These are phyloP conservation scores for Anagrus nilaparvatae DNA, from an alignment of 1,140 invertebrate species.

Conservation along the genomic window DNA sequence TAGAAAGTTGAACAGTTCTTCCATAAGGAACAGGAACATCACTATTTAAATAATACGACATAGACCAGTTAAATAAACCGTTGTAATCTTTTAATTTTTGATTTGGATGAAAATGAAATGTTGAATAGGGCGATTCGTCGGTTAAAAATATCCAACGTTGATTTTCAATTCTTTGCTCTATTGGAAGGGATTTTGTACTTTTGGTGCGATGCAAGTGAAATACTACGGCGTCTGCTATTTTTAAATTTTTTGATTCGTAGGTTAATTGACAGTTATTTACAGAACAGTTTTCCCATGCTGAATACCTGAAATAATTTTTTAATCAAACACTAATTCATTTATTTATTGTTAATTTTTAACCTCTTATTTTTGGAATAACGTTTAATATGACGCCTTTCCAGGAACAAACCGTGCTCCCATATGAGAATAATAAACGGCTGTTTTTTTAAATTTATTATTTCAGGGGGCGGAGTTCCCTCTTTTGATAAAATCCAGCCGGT, in stretches of 20 bases:
- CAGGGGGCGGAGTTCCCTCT: background rate
- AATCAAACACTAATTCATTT: constrained; percentile 3
- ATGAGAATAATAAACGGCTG: constrained; percentile 29
- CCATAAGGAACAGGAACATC: constrained; percentile 62
- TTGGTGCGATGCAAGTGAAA: constrained; percentile 47
- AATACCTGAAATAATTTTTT: constrained; percentile 23
- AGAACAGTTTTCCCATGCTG: constrained; percentile 46
- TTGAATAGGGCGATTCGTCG: constrained; percentile 49
- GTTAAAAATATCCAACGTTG: constrained; percentile 54
- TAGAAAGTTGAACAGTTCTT: constrained; percentile 34
- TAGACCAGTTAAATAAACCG: constrained; percentile 64
- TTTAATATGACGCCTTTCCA: constrained; percentile 34
- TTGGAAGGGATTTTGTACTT: constrained; percentile 30
- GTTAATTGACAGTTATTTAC: constrained; percentile 45
- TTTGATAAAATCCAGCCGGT: constrained; percentile 7
- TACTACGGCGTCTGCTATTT: constrained; percentile 44
- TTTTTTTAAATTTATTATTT: background rate
- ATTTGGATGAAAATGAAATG: constrained; percentile 32
- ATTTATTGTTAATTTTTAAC: constrained; percentile 7
- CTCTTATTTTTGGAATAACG: constrained; percentile 25
- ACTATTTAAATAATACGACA: constrained; percentile 59
- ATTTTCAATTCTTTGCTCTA: constrained; percentile 21
- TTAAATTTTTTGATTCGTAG: constrained; percentile 36
- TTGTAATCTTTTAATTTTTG: constrained; percentile 41
- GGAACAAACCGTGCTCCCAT: constrained; percentile 33